Base-by-base conservation (phyloP, 2,888 invertebrate genomes). In the Teleiodes luculella region DNA sequence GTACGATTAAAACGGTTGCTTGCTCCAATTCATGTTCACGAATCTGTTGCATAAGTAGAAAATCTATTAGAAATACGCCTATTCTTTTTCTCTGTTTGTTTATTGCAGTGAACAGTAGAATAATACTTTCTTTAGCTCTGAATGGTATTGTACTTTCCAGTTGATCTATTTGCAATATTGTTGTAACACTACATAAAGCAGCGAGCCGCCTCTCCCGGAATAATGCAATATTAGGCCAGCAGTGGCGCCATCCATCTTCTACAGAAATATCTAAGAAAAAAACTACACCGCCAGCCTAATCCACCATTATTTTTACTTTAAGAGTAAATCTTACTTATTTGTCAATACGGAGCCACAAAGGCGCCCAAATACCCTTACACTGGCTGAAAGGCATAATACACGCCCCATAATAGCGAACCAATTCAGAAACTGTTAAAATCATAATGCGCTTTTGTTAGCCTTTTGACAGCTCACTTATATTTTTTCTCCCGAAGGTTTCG, bases 331-430 rank as follows among this genome's bases (percentile, higher is more conserved):
- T 83, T 81, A 82, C 81, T 86, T 89, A 89, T 89, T 89, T 89
- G 89, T 89, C 89, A 88, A 89, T 89, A 89, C 82, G 57, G 80
- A 77, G 80, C 87, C 87, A 89, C 87, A 89, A 89, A 82, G 81
- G 84, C 81, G 73, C 74, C 84, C 86, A 87, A 89, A 88, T 87
- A 88, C 88, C 85, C 78, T 80, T 79, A 86, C 83, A 82, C 79
- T 85, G 73, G 77, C 66, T 76, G 78, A 81, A 86, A 82, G 69
- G 82, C 78, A 86, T 86, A 87, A 87, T 88, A 83, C 86, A 84
- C 87, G 83, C 86, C 85, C 81, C 82, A 83, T 86, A 87, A 88
- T 87, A 86, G 77, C 72, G 67, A 63, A 81, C 79, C 87, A 83
- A 89, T 89, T 86, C 81, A 75, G 77, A 79, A 81, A 86, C 86